phyloP scores from a whole-genome alignment of 2,797 vertebrate species.

The Phoeniculus purpureus region DNA sequence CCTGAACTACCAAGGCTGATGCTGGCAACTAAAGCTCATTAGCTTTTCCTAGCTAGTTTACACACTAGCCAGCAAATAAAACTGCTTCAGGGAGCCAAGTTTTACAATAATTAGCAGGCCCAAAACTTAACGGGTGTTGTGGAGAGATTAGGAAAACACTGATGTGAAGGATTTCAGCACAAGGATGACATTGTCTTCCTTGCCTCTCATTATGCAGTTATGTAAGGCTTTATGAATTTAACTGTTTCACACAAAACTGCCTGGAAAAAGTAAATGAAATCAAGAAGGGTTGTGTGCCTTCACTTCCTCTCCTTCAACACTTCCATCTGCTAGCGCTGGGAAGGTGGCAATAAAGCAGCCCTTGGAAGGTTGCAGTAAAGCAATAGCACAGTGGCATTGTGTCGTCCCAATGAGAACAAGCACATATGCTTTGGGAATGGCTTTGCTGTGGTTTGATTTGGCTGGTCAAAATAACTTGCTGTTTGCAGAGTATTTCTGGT shows the following conservation, averaged over 20 bases:
- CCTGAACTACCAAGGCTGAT: neutral
- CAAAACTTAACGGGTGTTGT: conserved; percentile 8
- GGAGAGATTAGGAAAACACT: conserved; percentile 22
- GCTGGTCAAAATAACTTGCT: neutral
- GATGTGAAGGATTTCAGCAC: conserved; percentile 30
- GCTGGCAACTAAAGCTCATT: neutral
- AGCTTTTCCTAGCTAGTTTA: neutral
- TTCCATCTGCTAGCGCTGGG: neutral
- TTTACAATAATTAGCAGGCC: neutral
- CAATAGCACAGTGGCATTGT: neutral
- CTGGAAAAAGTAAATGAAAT: neutral
- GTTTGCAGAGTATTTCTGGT: neutral
- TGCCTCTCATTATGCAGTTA: conserved; percentile 21
- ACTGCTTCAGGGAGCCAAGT: neutral
- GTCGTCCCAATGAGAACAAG: neutral
- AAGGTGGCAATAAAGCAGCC: neutral
- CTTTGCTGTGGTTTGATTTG: neutral
- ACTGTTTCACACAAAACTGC: conserved; percentile 24
- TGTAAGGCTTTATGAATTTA: conserved; percentile 11
- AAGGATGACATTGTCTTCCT: conserved; percentile 1
- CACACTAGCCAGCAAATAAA: neutral
- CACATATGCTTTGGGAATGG: fast-evolving
- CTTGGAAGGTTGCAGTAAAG: neutral
- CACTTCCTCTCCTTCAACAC: neutral
- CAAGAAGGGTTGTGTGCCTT: fast-evolving